Conservation (phyloP, 1,140 invertebrate genomes). For the Platorchestia sp. region DNA sequence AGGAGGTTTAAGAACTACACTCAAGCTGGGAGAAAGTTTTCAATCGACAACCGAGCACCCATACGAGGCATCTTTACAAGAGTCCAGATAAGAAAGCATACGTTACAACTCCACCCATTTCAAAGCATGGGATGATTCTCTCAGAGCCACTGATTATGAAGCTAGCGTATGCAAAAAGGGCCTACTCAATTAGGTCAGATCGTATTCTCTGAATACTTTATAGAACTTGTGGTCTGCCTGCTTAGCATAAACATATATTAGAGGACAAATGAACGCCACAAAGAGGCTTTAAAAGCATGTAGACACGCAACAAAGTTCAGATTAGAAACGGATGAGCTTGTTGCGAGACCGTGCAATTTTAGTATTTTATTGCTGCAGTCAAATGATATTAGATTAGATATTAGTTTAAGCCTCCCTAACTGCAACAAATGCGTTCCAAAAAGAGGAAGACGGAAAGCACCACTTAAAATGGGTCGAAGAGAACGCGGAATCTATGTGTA, state of each 20-base stretch:
- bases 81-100: slow-evolving; percentile 24
- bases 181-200: slow-evolving; percentile 38
- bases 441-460: too few species aligned
- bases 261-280: background rate
- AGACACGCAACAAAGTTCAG: slow-evolving; percentile 8
- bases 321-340: background rate
- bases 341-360: background rate
- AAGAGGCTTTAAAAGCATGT: background rate
- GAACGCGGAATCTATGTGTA: too few species aligned
- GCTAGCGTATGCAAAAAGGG: slow-evolving; percentile 40
- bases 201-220: slow-evolving; percentile 5
- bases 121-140: slow-evolving; percentile 3
- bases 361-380: too few species aligned
- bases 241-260: slow-evolving; percentile 28
- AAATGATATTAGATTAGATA: too few species aligned
- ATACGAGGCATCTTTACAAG: background rate
- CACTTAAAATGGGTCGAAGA: too few species aligned
- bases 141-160: slow-evolving; percentile 35
- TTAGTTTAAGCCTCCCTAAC: too few species aligned
- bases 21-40: slow-evolving; percentile 26
- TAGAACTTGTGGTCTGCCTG: slow-evolving; percentile 24
- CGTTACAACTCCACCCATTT: slow-evolving; percentile 6
- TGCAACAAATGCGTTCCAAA: too few species aligned
- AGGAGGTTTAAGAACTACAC: background rate
- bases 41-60: background rate